Evolutionary conservation across 2,888 invertebrate genomes (phyloP).

Genomic region (Agonum fuliginosum): DNA sequence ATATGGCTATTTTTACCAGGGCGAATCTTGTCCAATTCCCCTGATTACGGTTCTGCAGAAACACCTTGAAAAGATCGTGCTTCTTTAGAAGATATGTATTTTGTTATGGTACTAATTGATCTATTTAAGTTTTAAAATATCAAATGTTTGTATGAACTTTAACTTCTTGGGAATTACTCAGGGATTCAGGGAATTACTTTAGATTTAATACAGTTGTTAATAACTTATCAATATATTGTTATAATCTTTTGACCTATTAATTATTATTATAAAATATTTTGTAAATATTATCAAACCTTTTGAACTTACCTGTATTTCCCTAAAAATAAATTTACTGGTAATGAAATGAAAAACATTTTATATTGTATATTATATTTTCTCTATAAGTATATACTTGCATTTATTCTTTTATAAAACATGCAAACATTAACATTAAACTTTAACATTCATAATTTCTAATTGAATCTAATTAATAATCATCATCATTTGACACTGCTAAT

Average conservation of each 20-base stretch:
- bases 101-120: too few relatives aligned
- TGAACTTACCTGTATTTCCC: background rate
- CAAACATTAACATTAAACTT: conserved; percentile 28
- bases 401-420: conserved; percentile 35
- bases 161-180: background rate
- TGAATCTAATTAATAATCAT: conserved; percentile 68
- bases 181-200: background rate
- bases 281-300: background rate
- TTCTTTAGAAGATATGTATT: too few relatives aligned
- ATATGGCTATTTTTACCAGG: too few relatives aligned
- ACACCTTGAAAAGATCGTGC: too few relatives aligned
- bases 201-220: too few relatives aligned
- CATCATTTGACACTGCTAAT: conserved; percentile 80
- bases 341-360: background rate
- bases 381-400: conserved; percentile 3
- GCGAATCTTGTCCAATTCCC: too few relatives aligned
- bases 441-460: background rate
- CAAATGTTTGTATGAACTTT: background rate
- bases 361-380: background rate
- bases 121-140: too few relatives aligned
- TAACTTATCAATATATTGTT: background rate
- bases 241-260: background rate
- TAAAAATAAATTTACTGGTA: background rate
- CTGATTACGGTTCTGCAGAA: too few relatives aligned
- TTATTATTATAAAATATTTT: background rate